These are phyloP conservation scores for Diacarnus erythraeanus DNA, from an alignment of 37 sponge, comb jelly and placozoan species.

Conservation along the genomic window DNA sequence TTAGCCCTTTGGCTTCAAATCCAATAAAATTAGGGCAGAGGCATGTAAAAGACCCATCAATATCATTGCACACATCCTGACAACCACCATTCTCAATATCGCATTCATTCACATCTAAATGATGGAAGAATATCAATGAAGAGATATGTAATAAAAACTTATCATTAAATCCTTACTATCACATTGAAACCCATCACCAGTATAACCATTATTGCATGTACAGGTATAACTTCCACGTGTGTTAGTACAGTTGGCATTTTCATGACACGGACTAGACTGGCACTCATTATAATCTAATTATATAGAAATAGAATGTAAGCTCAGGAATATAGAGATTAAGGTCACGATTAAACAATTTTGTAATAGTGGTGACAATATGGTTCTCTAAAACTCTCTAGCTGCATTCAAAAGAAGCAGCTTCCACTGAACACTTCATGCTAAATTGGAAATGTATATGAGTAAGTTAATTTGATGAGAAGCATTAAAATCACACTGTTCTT, in stretches of 20 bases:
- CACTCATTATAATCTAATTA: constrained; percentile 46
- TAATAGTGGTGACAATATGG: too few species aligned
- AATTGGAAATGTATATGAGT: too few species aligned
- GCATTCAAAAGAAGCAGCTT: too few species aligned
- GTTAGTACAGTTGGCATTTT: constrained; percentile 25
- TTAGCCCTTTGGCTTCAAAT: background rate
- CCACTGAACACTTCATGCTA: too few species aligned
- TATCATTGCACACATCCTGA: background rate
- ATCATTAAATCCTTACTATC: background rate
- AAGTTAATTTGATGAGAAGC: too few species aligned
- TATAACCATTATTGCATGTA: constrained; percentile 16
- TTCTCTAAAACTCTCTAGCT: too few species aligned
- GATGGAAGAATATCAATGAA: too few species aligned
- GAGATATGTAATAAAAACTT: background rate
- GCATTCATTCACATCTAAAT: constrained; percentile 16
- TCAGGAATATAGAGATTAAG: background rate
- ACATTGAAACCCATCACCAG: constrained; percentile 26
- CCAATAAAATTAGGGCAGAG: background rate
- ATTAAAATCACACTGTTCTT: too few species aligned
- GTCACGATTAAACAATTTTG: too few species aligned
- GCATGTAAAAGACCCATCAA: background rate
- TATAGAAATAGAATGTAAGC: background rate
- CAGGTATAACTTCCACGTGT: constrained; percentile 29
- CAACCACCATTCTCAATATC: background rate
- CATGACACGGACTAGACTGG: constrained; percentile 5